Percentiles rank a stretch among this genome's conserved stretches.
Evolutionary conservation across 2,113 vertebrate genomes (phyloP).

Genomic region (Halcyon malimbica): DNA sequence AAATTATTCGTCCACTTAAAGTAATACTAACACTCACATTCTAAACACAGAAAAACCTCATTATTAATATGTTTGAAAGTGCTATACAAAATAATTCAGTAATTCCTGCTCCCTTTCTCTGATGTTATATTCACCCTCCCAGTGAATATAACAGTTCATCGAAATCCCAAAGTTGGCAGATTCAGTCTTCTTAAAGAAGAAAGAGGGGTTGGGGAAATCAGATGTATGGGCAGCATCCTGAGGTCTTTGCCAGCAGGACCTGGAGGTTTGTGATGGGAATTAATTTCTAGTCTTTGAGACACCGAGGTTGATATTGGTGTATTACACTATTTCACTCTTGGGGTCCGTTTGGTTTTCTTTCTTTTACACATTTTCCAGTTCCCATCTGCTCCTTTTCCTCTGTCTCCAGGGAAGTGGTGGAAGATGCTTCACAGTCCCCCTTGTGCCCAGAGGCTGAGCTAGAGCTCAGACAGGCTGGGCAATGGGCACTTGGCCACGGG

Average conservation of each 20-base stretch:
- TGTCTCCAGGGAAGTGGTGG: not conserved
- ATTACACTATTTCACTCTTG: not conserved
- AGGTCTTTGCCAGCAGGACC: not conserved
- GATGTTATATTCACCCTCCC: not conserved
- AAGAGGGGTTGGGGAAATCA: not conserved
- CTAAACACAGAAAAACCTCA: not conserved
- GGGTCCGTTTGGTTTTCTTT: not conserved
- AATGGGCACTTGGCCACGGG: fast-evolving
- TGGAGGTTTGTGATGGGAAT: not conserved
- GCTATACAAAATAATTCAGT: not conserved
- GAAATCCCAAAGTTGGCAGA: not conserved
- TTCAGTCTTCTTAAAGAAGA: not conserved
- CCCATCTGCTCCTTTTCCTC: not conserved
- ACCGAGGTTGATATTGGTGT: not conserved
- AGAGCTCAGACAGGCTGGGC: not conserved
- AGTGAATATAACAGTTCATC: not conserved
- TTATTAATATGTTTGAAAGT: not conserved
- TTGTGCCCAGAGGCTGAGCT: fast-evolving
- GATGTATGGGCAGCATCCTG: not conserved
- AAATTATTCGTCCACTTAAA: not conserved
- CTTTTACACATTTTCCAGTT: not conserved
- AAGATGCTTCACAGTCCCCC: not conserved
- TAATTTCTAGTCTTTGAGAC: not conserved
- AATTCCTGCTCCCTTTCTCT: not conserved
- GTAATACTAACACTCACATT: not conserved